phyloP scores from a whole-genome alignment of 2,888 invertebrate genomes.

The Metopia argyrocephala region DNA sequence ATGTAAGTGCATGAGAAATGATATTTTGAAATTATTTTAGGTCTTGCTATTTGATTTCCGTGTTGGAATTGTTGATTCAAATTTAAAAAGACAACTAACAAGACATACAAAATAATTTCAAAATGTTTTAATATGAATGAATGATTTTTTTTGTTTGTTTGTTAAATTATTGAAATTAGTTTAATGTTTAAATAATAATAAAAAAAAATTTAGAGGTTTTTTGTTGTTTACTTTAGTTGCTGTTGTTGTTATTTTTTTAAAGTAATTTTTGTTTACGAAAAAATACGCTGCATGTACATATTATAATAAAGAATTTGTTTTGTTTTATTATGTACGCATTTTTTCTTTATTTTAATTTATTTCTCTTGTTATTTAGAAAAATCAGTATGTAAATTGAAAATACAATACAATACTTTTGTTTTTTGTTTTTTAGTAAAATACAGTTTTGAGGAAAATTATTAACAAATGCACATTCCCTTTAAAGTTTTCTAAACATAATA shows the following conservation, averaged over 20 bases:
- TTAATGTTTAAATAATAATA: slow-evolving; percentile 19
- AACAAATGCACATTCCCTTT: slow-evolving; percentile 67
- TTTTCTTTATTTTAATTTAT: neutral
- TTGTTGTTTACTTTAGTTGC: slow-evolving; percentile 29
- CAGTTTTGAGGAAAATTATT: slow-evolving; percentile 67
- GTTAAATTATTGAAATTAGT: no score
- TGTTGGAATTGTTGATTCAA: slow-evolving; percentile 1
- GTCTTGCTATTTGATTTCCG: slow-evolving; percentile 52
- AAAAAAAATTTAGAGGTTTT: slow-evolving; percentile 41
- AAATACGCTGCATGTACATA: neutral
- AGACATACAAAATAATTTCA: slow-evolving; percentile 55
- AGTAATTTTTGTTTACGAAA: slow-evolving; percentile 11
- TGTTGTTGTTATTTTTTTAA: slow-evolving; percentile 6
- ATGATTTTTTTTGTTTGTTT: neutral
- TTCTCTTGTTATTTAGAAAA: slow-evolving; percentile 33
- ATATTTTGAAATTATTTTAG: slow-evolving; percentile 49
- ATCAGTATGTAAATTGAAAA: slow-evolving; percentile 31
- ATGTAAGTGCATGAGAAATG: slow-evolving; percentile 8
- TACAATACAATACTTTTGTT: neutral
- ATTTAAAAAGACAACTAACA: slow-evolving; percentile 35
- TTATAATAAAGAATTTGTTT: slow-evolving; percentile 6
- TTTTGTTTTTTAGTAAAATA: slow-evolving; percentile 40
- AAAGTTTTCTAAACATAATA: neutral
- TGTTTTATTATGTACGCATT: slow-evolving; percentile 25
- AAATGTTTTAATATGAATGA: slow-evolving; percentile 10